phyloP scores from a whole-genome alignment of 2,797 vertebrate genomes.

The Dendrocincla tyrannina region DNA sequence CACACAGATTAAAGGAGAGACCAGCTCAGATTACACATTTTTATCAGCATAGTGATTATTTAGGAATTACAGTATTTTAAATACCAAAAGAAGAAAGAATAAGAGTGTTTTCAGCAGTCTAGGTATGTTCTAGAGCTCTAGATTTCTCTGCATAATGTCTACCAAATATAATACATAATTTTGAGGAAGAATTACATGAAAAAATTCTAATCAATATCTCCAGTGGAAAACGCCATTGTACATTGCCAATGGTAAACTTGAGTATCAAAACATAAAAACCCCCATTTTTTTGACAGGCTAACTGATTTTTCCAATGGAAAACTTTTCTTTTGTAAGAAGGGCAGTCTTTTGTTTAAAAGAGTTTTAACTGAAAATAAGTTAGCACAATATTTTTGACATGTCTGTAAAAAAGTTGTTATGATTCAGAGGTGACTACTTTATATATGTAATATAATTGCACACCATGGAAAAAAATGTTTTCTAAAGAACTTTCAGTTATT shows the following conservation, averaged over 20 bases:
- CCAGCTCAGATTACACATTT: background rate
- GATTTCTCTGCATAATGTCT: background rate
- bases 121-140: background rate
- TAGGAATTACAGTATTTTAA: background rate
- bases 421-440: background rate
- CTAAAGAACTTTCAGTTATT: background rate
- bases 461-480: background rate
- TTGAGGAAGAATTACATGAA: background rate
- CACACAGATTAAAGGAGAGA: background rate
- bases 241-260: background rate
- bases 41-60: background rate
- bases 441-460: background rate
- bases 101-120: background rate
- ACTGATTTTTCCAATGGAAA: background rate
- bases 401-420: background rate
- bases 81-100: background rate
- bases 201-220: background rate
- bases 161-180: background rate
- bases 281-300: background rate
- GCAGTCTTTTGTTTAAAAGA: background rate
- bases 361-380: background rate
- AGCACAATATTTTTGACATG: background rate
- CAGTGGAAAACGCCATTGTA: background rate
- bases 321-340: background rate
- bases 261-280: background rate